Percentiles rank a stretch among this genome's conserved stretches.
These are phyloP conservation scores for Vesta saturnalis DNA, from an alignment of 2,888 invertebrate genomes.

Conservation along the genomic window DNA sequence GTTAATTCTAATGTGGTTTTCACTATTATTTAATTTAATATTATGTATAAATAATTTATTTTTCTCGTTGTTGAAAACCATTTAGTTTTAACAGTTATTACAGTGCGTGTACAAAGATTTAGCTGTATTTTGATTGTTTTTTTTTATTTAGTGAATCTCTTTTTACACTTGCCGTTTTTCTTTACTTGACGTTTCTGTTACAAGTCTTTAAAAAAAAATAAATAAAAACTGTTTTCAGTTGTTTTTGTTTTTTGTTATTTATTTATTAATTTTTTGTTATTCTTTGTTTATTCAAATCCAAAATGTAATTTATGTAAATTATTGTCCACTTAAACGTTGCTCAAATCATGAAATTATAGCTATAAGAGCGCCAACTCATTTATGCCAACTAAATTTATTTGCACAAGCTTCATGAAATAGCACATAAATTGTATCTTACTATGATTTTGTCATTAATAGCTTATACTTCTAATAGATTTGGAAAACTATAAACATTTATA, in stretches of 20 bases:
- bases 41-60: conserved; percentile 50
- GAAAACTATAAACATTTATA: conserved; percentile 6
- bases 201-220: conserved; percentile 37
- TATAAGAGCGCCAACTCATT: conserved; percentile 8
- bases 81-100: conserved; percentile 49
- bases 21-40: conserved; percentile 35
- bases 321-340: conserved; percentile 25
- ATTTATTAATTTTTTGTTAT: conserved; percentile 25
- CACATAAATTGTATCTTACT: conserved; percentile 10
- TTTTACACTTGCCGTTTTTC: conserved; percentile 51
- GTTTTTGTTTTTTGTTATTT: conserved; percentile 41
- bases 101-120: conserved; percentile 56
- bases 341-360: conserved; percentile 8
- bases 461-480: conserved; percentile 3
- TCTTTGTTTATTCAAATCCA: neutral
- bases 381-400: conserved; percentile 11
- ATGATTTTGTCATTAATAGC: conserved; percentile 8
- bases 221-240: conserved; percentile 18
- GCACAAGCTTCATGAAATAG: conserved; percentile 6
- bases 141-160: conserved; percentile 54
- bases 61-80: conserved; percentile 52
- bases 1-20: conserved; percentile 32
- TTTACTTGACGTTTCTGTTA: conserved; percentile 43
- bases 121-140: conserved; percentile 54
- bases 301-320: conserved; percentile 23